Evolutionary conservation across 2,888 invertebrate species (phyloP).

Genomic region (Zhuqinia jingwanae): DNA sequence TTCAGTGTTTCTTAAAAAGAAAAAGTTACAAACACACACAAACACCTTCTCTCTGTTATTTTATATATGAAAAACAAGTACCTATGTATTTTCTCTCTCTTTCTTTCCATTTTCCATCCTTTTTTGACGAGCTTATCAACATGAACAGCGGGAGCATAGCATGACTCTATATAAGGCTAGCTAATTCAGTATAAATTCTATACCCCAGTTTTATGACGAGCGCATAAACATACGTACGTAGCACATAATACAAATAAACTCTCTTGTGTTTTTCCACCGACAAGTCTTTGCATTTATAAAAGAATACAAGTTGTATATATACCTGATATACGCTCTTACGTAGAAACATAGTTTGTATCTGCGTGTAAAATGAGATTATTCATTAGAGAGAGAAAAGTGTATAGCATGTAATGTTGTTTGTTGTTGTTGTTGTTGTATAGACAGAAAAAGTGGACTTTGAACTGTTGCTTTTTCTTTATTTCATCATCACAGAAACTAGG

Average conservation of each 20-base stretch:
- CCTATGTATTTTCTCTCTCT: too few relatives aligned
- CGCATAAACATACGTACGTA: too few relatives aligned
- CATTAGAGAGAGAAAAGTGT: conserved; percentile 34
- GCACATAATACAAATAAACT: too few relatives aligned
- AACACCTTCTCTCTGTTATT: conserved; percentile 34
- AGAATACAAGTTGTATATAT: too few relatives aligned
- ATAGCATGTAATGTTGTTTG: background rate
- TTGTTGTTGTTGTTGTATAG: conserved; percentile 5
- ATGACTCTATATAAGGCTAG: conserved; percentile 13
- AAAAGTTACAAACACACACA: conserved; percentile 20
- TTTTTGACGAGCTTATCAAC: conserved; percentile 43
- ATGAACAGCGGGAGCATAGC: conserved; percentile 15
- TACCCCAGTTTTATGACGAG: conserved; percentile 14
- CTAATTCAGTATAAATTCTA: background rate
- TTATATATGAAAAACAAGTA: background rate
- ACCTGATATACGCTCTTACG: too few relatives aligned
- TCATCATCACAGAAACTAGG: too few relatives aligned
- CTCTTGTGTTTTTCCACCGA: background rate
- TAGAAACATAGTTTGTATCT: too few relatives aligned
- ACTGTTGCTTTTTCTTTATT: conserved; percentile 28
- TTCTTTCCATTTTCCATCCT: conserved; percentile 3
- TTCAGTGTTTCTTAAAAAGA: background rate
- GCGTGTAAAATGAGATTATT: conserved; percentile 37
- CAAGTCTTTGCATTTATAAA: too few relatives aligned
- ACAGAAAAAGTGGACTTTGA: conserved; percentile 19